These are phyloP conservation scores for Channa argus DNA, from an alignment of 2,113 vertebrate species.

Conservation along the genomic window DNA sequence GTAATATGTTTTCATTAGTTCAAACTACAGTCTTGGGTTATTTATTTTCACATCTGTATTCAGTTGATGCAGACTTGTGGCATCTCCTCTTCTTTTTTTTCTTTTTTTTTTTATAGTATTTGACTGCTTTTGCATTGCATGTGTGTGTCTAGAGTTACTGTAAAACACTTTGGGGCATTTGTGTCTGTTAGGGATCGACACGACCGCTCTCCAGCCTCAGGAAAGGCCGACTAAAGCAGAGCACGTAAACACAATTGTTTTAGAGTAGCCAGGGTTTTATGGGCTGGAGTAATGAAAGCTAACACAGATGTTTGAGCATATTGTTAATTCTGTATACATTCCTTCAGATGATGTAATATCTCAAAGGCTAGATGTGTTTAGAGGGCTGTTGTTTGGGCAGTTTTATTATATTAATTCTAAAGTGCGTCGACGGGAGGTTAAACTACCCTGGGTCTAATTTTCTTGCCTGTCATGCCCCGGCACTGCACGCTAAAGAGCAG, in stretches of 20 bases:
- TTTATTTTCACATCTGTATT: conserved; percentile 64
- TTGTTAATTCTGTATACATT: conserved; percentile 73
- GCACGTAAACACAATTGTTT: conserved; percentile 75
- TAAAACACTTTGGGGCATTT: conserved; percentile 11
- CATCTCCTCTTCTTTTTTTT: conserved; percentile 6
- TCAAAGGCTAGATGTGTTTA: conserved; percentile 55
- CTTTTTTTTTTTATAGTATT: conserved; percentile 15
- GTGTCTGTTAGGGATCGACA: conserved; percentile 39
- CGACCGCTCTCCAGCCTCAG: conserved; percentile 26
- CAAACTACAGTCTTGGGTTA: conserved; percentile 30
- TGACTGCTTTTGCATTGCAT: conserved; percentile 12
- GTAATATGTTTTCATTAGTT: conserved; percentile 54
- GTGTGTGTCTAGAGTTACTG: conserved; percentile 35
- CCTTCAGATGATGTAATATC: conserved; percentile 71
- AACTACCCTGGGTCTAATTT: conserved; percentile 12
- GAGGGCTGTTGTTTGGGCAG: conserved; percentile 45
- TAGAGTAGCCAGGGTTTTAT: conserved; percentile 64
- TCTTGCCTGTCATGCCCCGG: too few relatives aligned
- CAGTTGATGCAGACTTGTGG: conserved; percentile 33
- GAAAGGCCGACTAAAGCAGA: conserved; percentile 48
- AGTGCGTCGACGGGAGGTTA: not conserved
- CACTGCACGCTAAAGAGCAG: not conserved
- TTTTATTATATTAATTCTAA: conserved; percentile 56
- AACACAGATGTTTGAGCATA: conserved; percentile 75
- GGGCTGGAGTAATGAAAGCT: conserved; percentile 65